These are phyloP conservation scores for Megaceryle alcyon DNA, from an alignment of 2,797 vertebrate genomes.

Conservation along the genomic window DNA sequence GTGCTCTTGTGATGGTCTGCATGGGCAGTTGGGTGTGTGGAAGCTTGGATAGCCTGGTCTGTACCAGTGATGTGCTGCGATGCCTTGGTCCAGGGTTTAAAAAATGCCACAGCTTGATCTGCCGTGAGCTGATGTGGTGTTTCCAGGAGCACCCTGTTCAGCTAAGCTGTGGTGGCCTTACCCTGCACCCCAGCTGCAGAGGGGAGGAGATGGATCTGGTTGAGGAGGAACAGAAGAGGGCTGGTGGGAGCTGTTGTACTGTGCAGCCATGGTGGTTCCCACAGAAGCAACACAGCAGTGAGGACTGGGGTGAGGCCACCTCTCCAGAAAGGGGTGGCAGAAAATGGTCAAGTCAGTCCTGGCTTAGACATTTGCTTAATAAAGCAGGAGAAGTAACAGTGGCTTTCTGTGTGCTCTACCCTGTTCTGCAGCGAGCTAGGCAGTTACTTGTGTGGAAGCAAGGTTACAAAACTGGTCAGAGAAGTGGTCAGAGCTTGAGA, in stretches of 20 bases:
- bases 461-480: neutral
- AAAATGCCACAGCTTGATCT: neutral
- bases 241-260: conserved; percentile 6
- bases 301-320: neutral
- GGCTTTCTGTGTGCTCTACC: neutral
- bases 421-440: neutral
- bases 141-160: neutral
- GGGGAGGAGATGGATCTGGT: neutral
- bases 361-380: neutral
- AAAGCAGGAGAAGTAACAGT: neutral
- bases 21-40: neutral
- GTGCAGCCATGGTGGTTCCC: neutral
- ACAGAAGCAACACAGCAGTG: neutral
- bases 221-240: neutral
- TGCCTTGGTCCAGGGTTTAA: neutral
- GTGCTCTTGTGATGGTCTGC: neutral
- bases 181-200: neutral
- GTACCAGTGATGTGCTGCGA: neutral
- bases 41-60: neutral
- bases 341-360: neutral
- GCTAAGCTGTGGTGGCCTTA: neutral
- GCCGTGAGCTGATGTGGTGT: fast-evolving
- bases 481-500: conserved; percentile 15
- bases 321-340: neutral
- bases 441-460: neutral